These are phyloP conservation scores for Leucozona laternaria DNA, from an alignment of 2,888 invertebrate species.

Conservation along the genomic window DNA sequence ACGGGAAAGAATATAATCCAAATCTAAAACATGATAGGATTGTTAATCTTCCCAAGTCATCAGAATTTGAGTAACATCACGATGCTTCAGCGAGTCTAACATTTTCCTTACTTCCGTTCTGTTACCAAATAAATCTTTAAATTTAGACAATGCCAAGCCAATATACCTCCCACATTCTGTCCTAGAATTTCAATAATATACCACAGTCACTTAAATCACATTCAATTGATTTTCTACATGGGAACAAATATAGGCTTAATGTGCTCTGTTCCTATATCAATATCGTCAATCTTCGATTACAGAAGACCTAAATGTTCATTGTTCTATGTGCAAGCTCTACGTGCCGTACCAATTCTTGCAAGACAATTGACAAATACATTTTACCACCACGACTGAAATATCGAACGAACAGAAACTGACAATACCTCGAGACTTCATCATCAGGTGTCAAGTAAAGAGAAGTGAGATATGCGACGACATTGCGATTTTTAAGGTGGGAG, in stretches of 20 bases:
- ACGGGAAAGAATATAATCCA: too few species aligned
- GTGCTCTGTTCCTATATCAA: constrained; percentile 13
- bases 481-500: constrained; percentile 1
- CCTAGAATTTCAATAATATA: background rate
- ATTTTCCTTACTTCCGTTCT: background rate
- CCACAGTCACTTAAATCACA: background rate
- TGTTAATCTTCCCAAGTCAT: background rate
- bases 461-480: constrained; percentile 40
- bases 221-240: background rate
- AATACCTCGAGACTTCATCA: constrained; percentile 27
- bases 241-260: background rate
- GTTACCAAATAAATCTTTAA: background rate
- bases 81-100: background rate
- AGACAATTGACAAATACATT: constrained; percentile 58
- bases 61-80: background rate
- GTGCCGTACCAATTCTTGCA: constrained; percentile 60
- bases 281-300: constrained; percentile 61
- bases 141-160: background rate
- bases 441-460: constrained; percentile 56
- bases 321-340: constrained; percentile 33
- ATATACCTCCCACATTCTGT: constrained; percentile 9
- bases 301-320: constrained; percentile 71
- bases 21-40: background rate
- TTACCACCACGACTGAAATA: background rate
- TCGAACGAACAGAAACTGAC: background rate